A percentile compares a stretch with the other conserved stretches of the same genome.
Evolutionary conservation across 2,888 invertebrate species (phyloP).

Genomic region (Meta bourneti): DNA sequence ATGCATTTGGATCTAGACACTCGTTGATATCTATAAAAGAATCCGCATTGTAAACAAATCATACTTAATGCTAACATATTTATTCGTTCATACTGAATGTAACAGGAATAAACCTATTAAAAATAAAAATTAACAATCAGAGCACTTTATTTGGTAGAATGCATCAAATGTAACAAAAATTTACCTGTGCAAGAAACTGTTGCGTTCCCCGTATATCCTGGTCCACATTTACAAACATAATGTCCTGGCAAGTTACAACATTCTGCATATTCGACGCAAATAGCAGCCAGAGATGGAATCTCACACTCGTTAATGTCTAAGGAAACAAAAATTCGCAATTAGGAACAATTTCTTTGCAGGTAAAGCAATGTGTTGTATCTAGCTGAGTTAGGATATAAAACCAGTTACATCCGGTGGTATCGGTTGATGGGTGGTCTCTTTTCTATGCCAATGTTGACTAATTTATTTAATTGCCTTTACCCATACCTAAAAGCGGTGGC

Average conservation of each 20-base stretch:
- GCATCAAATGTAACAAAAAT: constrained; percentile 63
- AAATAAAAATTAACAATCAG: not conserved
- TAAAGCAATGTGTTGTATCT: too few species aligned
- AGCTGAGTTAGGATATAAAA: not conserved
- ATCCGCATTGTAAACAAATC: not conserved
- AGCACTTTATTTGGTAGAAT: too few species aligned
- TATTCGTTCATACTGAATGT: not conserved
- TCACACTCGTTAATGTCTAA: constrained; percentile 96
- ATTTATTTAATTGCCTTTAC: not conserved
- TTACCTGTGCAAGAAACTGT: constrained; percentile 91
- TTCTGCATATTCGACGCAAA: constrained; percentile 94
- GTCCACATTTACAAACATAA: constrained; percentile 95
- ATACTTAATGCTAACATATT: too few species aligned
- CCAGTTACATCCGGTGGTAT: not conserved
- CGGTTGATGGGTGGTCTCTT: not conserved
- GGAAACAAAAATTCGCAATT: constrained; percentile 72
- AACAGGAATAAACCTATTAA: not conserved
- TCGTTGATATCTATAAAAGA: constrained; percentile 89
- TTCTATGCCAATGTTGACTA: not conserved
- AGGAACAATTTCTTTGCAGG: not conserved
- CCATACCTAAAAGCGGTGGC: too few species aligned
- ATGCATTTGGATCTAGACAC: constrained; percentile 89
- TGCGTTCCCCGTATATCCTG: constrained; percentile 94
- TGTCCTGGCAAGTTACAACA: constrained; percentile 96
- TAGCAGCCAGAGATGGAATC: constrained; percentile 89